Conservation (phyloP, 2,113 vertebrate genomes). For the Oxyruncus cristatus region DNA sequence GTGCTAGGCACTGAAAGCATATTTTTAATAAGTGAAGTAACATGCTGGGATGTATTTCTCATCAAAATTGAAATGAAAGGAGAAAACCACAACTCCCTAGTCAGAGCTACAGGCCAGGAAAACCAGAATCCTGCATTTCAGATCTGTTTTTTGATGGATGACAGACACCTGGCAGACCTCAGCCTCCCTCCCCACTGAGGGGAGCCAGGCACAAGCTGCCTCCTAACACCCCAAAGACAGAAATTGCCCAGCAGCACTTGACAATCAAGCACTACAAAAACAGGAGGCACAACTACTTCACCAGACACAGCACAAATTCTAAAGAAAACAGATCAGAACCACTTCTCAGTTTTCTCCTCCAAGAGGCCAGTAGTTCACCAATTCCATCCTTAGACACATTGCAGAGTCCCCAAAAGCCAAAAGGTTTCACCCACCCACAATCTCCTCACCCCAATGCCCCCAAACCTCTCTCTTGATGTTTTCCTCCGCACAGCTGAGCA, state of each 20-base stretch:
- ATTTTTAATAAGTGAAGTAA: not conserved
- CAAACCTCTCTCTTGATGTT: not conserved
- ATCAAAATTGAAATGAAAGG: not conserved
- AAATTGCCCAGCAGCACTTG: not conserved
- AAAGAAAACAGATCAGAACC: not conserved
- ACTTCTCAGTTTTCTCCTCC: not conserved
- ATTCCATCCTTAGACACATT: not conserved
- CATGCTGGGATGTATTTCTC: not conserved
- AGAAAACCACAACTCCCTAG: not conserved
- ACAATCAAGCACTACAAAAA: not conserved
- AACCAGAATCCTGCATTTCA: not conserved
- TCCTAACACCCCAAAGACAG: not conserved
- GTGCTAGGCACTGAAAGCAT: not conserved
- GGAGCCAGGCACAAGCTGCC: not conserved
- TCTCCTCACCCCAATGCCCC: rapidly evolving
- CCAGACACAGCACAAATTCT: not conserved
- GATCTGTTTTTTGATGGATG: not conserved
- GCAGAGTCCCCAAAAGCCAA: not conserved
- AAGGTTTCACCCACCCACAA: rapidly evolving
- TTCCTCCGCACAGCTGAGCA: not conserved
- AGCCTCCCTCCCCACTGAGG: not conserved
- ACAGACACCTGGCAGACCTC: not conserved
- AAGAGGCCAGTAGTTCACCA: not conserved
- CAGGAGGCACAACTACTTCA: not conserved
- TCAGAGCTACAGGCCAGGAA: not conserved